Conservation (phyloP, 2,797 vertebrate genomes). For the Crenichthys baileyi region DNA sequence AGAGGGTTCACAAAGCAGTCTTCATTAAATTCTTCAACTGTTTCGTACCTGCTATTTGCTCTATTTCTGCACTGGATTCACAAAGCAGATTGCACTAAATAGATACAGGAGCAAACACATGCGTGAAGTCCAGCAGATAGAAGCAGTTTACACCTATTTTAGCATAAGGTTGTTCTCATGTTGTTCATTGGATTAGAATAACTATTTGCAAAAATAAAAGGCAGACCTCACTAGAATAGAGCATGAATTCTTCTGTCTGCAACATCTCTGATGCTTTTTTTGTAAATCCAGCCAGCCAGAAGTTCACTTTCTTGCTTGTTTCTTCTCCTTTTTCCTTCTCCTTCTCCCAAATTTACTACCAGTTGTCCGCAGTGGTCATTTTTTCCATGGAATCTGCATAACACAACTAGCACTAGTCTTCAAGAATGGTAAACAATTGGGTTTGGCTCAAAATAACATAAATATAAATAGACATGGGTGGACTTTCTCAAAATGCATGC, state of each 20-base stretch:
- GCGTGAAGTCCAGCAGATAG: no score
- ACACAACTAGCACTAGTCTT: background rate
- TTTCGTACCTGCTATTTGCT: background rate
- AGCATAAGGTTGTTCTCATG: no score
- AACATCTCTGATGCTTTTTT: background rate
- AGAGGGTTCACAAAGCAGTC: background rate
- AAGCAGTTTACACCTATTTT: no score
- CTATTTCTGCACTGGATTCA: background rate
- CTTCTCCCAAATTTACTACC: background rate
- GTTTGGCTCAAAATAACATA: background rate
- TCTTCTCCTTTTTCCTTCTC: background rate
- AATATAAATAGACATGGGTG: background rate
- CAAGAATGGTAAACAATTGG: background rate
- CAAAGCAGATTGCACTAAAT: background rate
- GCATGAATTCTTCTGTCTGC: background rate
- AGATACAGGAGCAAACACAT: no score
- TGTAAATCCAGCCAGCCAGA: background rate
- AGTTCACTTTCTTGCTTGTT: background rate
- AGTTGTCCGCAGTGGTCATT: background rate
- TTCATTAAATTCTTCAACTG: background rate
- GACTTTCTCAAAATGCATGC: background rate
- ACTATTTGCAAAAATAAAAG: background rate
- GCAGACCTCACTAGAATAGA: background rate
- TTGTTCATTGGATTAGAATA: background rate
- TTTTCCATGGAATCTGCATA: background rate